Percentiles rank a stretch among this genome's conserved stretches.
These are phyloP conservation scores for Melanogrammus aeglefinus DNA, from an alignment of 2,797 vertebrate genomes.

Conservation along the genomic window DNA sequence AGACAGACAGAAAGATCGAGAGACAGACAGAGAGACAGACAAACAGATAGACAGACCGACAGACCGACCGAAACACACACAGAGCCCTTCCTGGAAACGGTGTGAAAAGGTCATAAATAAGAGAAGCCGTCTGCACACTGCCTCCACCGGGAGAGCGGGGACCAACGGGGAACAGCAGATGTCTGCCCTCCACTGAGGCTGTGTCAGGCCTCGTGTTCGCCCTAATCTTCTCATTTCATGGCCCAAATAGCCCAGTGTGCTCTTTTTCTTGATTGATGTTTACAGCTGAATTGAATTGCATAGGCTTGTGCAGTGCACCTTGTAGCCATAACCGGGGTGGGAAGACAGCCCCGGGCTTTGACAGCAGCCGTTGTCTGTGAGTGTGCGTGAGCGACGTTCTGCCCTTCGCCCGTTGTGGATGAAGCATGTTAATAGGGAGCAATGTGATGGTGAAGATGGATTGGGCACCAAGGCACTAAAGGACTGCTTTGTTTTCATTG, in stretches of 20 bases:
- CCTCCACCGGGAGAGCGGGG: not conserved
- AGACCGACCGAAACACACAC: not conserved
- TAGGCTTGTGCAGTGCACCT: not conserved
- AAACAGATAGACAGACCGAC: not conserved
- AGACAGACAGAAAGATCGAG: no score
- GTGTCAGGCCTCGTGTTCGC: not conserved
- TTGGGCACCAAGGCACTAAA: not conserved
- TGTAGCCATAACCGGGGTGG: not conserved
- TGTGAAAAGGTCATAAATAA: not conserved
- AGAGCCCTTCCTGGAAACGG: not conserved
- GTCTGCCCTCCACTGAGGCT: conserved; percentile 14
- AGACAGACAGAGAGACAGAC: not conserved
- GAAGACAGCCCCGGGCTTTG: no score
- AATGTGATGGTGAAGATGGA: no score
- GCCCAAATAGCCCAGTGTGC: conserved; percentile 1
- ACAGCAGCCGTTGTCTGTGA: not conserved
- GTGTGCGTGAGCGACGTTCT: not conserved
- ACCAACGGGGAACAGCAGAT: conserved; percentile 24
- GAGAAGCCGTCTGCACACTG: not conserved
- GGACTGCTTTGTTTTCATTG: no score
- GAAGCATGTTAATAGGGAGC: no score
- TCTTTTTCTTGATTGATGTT: conserved; percentile 11
- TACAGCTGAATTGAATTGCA: conserved; percentile 1
- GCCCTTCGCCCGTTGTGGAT: no score
- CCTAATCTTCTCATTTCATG: conserved; percentile 23